Evolutionary conservation across 2,888 invertebrate species (phyloP), one percentile per base, ranked within the genome.

Genomic region (Crossocerus cetratus): DNA sequence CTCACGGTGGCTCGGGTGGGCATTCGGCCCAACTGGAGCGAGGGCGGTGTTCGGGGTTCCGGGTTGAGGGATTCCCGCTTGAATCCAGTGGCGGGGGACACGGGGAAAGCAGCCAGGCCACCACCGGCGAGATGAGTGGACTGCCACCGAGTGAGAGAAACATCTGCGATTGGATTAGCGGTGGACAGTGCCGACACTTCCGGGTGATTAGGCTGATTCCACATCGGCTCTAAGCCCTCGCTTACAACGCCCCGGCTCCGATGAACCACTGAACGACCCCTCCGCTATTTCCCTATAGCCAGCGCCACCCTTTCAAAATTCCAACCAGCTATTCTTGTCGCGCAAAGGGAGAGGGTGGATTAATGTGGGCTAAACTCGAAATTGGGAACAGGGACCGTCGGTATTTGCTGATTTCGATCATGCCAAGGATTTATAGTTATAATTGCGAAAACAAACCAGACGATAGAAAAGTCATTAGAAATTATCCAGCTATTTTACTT

Each of bases 91-190:
- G 58, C 14, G 13, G 66, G 54, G 32, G 60, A 62, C 56, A 59
- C 62, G 5, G 65, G 55, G 66, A 69, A 60, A 54, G 62, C 60
- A 63, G n/a, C n/a, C n/a, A n/a, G 42, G 22, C 53, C 53, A 56
- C 55, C 67, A 65, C 55, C 44, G 53, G 22, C 23, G 49, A 32
- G 63, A 65, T 65, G 58, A 71, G 62, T 44, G 49, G 74, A 72
- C 72, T 68, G 54, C 32, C 32, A 32, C 32, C 32, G 32, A 32
- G 73, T 77, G 77, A 77, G 77, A 78, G 84, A 78, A 84, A 78
- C 83, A 84, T 84, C 84, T 83, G 84, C 84, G 84, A 84, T 83
- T 78, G 83, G 85, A 86, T 86, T 85, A 86, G 76, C 78, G 78
- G 76, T 68, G 83, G 72, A 81, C 81, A 84, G 78, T 72, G 78